A percentile compares a stretch with the other conserved stretches of the same genome.
These are phyloP conservation scores for Pleuronectes platessa DNA, from an alignment of 2,113 vertebrate genomes.

Conservation along the genomic window DNA sequence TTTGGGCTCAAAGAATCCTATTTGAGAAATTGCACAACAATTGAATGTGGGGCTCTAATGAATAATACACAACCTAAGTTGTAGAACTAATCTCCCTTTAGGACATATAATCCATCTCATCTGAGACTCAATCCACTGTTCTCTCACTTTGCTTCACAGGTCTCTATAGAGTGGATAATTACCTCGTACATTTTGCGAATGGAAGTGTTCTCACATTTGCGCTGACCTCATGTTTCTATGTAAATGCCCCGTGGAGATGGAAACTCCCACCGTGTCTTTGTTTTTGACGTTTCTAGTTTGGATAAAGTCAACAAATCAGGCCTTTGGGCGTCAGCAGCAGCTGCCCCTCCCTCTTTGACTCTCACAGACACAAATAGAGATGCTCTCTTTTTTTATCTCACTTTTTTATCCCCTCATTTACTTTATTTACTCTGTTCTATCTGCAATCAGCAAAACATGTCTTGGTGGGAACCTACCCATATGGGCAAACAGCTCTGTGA, in stretches of 20 bases:
- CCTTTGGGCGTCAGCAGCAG: slow-evolving; percentile 29
- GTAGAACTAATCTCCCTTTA: slow-evolving; percentile 55
- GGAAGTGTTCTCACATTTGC: slow-evolving; percentile 44
- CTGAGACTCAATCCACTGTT: slow-evolving; percentile 48
- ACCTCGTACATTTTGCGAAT: slow-evolving; percentile 29
- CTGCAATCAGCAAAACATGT: slow-evolving; percentile 18
- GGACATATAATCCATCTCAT: slow-evolving; percentile 58
- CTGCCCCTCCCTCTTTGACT: slow-evolving; percentile 3
- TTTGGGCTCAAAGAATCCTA: slow-evolving; percentile 49
- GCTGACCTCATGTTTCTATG: slow-evolving; percentile 63
- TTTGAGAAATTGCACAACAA: slow-evolving; percentile 66
- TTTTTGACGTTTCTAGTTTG: slow-evolving; percentile 66
- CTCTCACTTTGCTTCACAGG: slow-evolving; percentile 34
- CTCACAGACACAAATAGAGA: slow-evolving; percentile 22
- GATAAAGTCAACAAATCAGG: slow-evolving; percentile 58
- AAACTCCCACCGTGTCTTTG: slow-evolving; percentile 48
- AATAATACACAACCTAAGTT: slow-evolving; percentile 69
- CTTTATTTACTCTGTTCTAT: slow-evolving; percentile 22
- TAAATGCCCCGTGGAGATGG: slow-evolving; percentile 52
- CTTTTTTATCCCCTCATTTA: slow-evolving; percentile 33
- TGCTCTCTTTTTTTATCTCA: background rate
- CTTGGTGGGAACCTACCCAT: slow-evolving; percentile 14
- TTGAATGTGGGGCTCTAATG: slow-evolving; percentile 61
- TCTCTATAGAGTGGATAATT: slow-evolving; percentile 62
- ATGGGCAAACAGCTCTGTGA: slow-evolving; percentile 44